Percentiles rank a stretch among this genome's conserved stretches.
Evolutionary conservation across 2,888 invertebrate genomes (phyloP).

Genomic region (Yponomeuta sedellus): DNA sequence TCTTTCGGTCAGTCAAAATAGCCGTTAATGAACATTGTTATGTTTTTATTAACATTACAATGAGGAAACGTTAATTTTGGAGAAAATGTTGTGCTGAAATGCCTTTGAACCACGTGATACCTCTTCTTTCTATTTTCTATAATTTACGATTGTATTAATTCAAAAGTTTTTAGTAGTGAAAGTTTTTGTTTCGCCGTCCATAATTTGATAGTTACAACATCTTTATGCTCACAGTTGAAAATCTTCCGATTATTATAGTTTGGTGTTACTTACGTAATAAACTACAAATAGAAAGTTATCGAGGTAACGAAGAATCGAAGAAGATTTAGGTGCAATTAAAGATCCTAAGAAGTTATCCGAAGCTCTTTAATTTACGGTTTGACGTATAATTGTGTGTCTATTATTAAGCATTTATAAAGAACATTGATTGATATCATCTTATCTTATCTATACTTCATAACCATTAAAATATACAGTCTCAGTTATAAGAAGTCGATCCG

Average conservation of each 20-base stretch:
- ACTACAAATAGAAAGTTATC: not conserved
- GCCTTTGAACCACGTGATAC: too few species aligned
- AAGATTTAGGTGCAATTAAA: not conserved
- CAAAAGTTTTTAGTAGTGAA: not conserved
- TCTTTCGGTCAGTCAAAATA: not conserved
- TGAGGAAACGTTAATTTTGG: not conserved
- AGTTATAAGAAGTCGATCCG: too few species aligned
- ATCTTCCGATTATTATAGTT: not conserved
- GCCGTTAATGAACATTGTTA: not conserved
- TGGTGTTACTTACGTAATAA: not conserved
- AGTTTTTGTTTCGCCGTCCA: not conserved
- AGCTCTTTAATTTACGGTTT: not conserved
- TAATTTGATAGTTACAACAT: not conserved
- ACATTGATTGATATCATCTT: too few species aligned
- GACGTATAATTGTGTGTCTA: not conserved
- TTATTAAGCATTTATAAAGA: not conserved
- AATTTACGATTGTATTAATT: not conserved
- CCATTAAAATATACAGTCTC: not conserved
- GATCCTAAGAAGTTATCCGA: not conserved
- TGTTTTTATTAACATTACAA: not conserved
- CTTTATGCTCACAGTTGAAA: not conserved
- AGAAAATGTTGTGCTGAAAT: not conserved
- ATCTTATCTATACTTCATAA: not conserved
- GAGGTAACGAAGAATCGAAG: not conserved
- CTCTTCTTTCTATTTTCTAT: not conserved